These are phyloP conservation scores for Xenops minutus DNA, from an alignment of 2,797 vertebrate species.

Conservation along the genomic window DNA sequence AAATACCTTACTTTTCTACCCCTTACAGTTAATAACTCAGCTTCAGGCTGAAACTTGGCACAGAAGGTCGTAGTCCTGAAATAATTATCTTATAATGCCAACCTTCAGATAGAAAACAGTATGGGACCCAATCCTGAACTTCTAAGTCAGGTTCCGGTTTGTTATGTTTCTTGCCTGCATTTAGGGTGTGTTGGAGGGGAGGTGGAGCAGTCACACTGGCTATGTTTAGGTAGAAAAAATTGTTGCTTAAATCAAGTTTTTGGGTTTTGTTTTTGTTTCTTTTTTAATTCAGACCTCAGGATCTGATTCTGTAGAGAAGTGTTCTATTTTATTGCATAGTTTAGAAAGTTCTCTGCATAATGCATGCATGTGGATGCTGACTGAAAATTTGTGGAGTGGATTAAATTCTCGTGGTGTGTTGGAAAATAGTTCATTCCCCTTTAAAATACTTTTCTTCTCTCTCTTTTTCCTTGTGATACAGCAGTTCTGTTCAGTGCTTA, in stretches of 20 bases:
- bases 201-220: not conserved
- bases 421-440: not conserved
- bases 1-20: conserved; percentile 16
- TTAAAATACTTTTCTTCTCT: not conserved
- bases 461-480: not conserved
- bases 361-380: not conserved
- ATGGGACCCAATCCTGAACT: not conserved
- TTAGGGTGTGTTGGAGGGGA: accelerated
- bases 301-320: not conserved
- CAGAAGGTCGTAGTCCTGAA: not conserved
- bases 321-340: not conserved
- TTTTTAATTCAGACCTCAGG: not conserved
- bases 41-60: conserved; percentile 24
- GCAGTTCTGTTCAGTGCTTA: not conserved
- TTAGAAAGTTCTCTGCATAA: not conserved
- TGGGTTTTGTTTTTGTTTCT: not conserved
- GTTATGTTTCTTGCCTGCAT: not conserved
- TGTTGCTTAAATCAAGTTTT: not conserved
- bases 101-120: not conserved
- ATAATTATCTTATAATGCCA: conserved; percentile 31
- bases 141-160: not conserved
- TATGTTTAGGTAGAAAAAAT: not conserved
- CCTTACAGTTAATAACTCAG: conserved; percentile 41
- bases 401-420: not conserved
- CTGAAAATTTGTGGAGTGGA: not conserved